phyloP scores from a whole-genome alignment of 1,140 invertebrate species.

The Drosophila virilis region DNA sequence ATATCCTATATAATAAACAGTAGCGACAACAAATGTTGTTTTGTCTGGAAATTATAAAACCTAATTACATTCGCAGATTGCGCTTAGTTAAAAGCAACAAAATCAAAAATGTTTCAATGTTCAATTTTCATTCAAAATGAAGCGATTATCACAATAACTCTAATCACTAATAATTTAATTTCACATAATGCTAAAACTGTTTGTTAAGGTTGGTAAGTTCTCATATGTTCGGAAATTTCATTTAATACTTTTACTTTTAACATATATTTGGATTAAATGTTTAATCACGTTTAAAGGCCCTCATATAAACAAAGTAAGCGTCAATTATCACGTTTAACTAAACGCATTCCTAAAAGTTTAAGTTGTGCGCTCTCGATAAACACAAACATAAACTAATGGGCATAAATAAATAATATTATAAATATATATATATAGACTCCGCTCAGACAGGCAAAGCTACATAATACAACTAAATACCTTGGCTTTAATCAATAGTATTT shows the following conservation, averaged over 20 bases:
- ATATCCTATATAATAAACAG: neutral
- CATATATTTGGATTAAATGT: neutral
- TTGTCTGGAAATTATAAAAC: neutral
- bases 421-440: slow-evolving; percentile 1
- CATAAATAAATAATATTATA: neutral
- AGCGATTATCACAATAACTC: neutral
- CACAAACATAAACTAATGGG: neutral
- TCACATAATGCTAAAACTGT: no score
- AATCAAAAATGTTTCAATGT: neutral
- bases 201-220: neutral
- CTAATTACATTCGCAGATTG: no score
- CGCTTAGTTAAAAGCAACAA: neutral
- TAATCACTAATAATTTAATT: neutral
- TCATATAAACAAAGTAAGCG: neutral
- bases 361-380: slow-evolving; percentile 4
- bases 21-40: neutral
- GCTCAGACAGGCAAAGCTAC: slow-evolving; percentile 6
- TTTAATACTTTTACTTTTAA: slow-evolving; percentile 1
- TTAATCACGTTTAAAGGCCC: neutral
- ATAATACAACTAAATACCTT: slow-evolving; percentile 9
- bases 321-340: neutral
- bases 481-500: slow-evolving; percentile 3
- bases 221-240: neutral
- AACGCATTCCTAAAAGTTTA: slow-evolving; percentile 10
- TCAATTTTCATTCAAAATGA: neutral